Conservation (phyloP, 1,140 invertebrate species). For the Asobara japonica region DNA sequence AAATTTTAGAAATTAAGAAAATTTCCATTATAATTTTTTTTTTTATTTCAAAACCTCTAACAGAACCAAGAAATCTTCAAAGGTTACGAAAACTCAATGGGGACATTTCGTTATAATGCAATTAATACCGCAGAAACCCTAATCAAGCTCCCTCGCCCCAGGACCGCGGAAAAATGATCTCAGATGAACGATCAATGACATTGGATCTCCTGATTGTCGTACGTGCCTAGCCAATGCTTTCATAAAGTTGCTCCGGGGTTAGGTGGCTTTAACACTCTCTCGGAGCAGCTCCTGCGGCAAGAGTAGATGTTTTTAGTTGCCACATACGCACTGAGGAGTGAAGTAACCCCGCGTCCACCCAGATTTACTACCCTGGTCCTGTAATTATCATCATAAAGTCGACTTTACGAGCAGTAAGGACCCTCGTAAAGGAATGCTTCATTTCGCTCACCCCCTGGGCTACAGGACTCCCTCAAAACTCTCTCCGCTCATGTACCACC, state of each 20-base stretch:
- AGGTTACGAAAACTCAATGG: no score
- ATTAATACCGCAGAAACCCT: no score
- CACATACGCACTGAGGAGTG: background rate
- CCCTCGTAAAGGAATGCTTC: conserved; percentile 72
- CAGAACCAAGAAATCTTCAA: no score
- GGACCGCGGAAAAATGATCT: no score
- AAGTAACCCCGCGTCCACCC: conserved; percentile 43
- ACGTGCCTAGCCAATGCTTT: background rate
- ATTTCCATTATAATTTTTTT: no score
- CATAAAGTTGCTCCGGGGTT: background rate
- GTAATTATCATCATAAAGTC: conserved; percentile 74
- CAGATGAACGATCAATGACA: background rate
- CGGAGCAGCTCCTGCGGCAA: background rate
- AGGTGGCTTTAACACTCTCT: background rate
- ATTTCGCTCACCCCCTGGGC: conserved; percentile 61
- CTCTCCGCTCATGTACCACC: conserved; percentile 17
- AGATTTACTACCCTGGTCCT: conserved; percentile 66
- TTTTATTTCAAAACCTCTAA: no score
- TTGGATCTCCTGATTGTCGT: background rate
- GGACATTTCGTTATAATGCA: no score
- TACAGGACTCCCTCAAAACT: conserved; percentile 34
- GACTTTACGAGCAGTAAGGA: conserved; percentile 71
- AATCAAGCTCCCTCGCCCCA: no score
- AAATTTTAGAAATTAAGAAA: no score
- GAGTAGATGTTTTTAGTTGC: background rate